phyloP scores from a whole-genome alignment of 1,140 invertebrate species.

The Contarinia nasturtii region DNA sequence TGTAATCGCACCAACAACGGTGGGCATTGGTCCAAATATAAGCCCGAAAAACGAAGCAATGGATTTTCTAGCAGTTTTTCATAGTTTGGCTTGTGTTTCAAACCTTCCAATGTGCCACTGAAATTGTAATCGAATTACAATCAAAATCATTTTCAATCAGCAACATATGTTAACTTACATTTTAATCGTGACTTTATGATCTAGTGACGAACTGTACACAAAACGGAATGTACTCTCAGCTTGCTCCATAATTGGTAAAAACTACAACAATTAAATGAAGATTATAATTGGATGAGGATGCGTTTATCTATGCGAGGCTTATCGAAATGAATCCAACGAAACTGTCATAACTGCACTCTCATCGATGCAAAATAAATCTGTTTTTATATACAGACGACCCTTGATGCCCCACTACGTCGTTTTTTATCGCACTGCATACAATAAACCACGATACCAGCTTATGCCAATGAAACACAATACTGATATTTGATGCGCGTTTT shows the following conservation, averaged over 20 bases:
- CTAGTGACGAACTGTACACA: conserved; percentile 80
- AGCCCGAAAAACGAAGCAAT: conserved; percentile 75
- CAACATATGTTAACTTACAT: conserved; percentile 44
- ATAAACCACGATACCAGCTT: too few relatives aligned
- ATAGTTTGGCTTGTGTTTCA: conserved; percentile 63
- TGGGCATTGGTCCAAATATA: conserved; percentile 61
- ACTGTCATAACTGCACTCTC: too few relatives aligned
- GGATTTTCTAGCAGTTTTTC: conserved; percentile 74
- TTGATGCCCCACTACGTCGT: too few relatives aligned
- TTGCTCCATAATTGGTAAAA: neutral
- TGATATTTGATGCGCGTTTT: too few relatives aligned
- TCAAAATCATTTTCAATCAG: conserved; percentile 3
- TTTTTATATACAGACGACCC: too few relatives aligned
- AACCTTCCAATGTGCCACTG: conserved; percentile 88
- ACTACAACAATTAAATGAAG: too few relatives aligned
- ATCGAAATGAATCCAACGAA: too few relatives aligned
- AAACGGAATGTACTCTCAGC: conserved; percentile 58
- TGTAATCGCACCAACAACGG: conserved; percentile 78
- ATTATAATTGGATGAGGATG: too few relatives aligned
- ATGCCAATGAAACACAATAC: too few relatives aligned
- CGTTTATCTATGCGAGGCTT: too few relatives aligned
- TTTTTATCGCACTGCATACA: too few relatives aligned
- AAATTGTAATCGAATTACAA: conserved; percentile 1
- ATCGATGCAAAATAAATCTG: too few relatives aligned
- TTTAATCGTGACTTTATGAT: conserved; percentile 77